phyloP scores from a whole-genome alignment of 2,797 vertebrate genomes.

The Psittacula derbiana region DNA sequence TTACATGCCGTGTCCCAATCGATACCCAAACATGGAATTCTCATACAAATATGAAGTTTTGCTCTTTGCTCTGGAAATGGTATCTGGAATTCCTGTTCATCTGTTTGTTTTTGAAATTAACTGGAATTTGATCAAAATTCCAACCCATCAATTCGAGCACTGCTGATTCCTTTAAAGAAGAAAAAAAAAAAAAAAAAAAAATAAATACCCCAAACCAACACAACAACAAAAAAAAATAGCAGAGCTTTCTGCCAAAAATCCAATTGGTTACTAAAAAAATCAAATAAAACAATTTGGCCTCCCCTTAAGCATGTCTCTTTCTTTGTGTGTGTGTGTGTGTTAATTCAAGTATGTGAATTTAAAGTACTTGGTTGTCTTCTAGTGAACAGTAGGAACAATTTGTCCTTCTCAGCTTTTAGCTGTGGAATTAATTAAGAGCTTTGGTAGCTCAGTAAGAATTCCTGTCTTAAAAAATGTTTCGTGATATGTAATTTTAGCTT shows the following conservation, averaged over 20 bases:
- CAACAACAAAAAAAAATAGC: background rate
- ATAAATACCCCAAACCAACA: background rate
- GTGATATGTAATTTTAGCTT: accelerated
- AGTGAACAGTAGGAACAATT: background rate
- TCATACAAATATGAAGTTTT: conserved; percentile 68
- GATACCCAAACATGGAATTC: conserved; percentile 43
- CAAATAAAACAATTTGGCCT: conserved; percentile 82
- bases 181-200: background rate
- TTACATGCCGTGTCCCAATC: conserved; percentile 65
- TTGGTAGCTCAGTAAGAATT: background rate
- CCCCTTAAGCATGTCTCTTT: conserved; percentile 70
- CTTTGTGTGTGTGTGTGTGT: background rate
- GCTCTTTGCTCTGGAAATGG: conserved; percentile 63
- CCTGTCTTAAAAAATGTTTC: accelerated
- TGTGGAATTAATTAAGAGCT: background rate
- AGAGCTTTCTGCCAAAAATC: conserved; percentile 69
- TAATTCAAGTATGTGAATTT: background rate
- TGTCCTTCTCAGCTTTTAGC: background rate
- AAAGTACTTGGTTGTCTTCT: background rate
- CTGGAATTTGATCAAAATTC: conserved; percentile 61
- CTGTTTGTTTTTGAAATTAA: conserved; percentile 52
- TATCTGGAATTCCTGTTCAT: conserved; percentile 54
- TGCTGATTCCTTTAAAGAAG: conserved; percentile 15
- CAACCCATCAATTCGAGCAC: conserved; percentile 58
- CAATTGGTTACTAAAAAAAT: conserved; percentile 80